These are phyloP conservation scores for Pantherophis vulpinus DNA, from an alignment of 2,797 vertebrate genomes.

Conservation along the genomic window DNA sequence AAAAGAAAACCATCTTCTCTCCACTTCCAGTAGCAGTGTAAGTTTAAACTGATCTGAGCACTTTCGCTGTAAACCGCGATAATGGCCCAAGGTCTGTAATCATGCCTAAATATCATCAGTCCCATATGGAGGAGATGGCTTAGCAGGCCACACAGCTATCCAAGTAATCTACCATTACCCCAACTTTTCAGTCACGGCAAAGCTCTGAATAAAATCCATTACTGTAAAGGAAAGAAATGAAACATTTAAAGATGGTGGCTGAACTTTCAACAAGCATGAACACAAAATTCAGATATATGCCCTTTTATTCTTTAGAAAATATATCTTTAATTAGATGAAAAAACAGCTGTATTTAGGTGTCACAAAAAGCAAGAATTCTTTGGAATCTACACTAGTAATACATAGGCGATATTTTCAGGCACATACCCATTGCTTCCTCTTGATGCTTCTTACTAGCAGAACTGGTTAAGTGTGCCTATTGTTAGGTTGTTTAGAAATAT, in stretches of 20 bases:
- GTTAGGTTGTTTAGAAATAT: background rate
- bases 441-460: background rate
- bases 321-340: background rate
- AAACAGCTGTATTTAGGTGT: background rate
- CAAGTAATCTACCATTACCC: rapidly evolving
- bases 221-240: background rate
- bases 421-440: background rate
- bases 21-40: slow-evolving; percentile 27
- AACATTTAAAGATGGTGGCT: rapidly evolving
- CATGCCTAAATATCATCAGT: background rate
- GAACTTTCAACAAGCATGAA: rapidly evolving
- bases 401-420: background rate
- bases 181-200: background rate
- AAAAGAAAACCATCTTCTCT: background rate
- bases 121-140: slow-evolving; percentile 11
- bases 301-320: background rate
- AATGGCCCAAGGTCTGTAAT: slow-evolving; percentile 30
- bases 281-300: rapidly evolving
- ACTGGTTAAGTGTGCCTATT: background rate
- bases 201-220: slow-evolving; percentile 2
- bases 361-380: background rate
- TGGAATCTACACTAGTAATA: background rate
- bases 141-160: background rate
- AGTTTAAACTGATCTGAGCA: slow-evolving; percentile 15
- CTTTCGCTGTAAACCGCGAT: background rate